Evolutionary conservation across 2,888 invertebrate species (phyloP), one percentile per base, ranked within the genome.

Genomic region (Drosophila pullipes): DNA sequence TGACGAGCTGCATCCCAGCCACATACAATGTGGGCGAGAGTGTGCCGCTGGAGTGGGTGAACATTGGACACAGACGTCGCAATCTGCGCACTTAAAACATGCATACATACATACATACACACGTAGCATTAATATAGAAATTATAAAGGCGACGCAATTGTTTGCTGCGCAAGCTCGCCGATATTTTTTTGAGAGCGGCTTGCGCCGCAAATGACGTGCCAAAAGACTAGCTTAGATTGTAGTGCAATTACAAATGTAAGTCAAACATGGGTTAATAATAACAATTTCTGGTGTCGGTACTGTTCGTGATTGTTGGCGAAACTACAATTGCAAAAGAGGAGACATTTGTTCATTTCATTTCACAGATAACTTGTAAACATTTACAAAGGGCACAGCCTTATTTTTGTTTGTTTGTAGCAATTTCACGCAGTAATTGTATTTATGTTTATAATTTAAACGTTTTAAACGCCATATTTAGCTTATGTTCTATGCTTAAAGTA

Each of bases 1-100:
- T 97, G 59, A 94, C 94, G 65, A 95, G 95, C 89, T 97, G 97
- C 76, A 74, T 76, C 18, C 78, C 85, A 33, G 58, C 85, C 44
- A 82, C 79, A 58, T 88, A 90, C 60, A 89, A 89, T 57, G 73
- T 85, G 35, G 88, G 80, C 44, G 84, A 87, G 41, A 89, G 89
- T 50, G 89, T 93, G 68, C 93, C 94, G 11, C 78, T 93, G 41
- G 93, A 93, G 81, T 94, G 93, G 93, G 78, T 90, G 44, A 93
- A 93, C 68, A 84, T 94, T 73, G 93, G 93, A 66, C 86, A 89
- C 60, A 91, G 91, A 73, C 90, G 92, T 68, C 92, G 93, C 77
- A 93, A 71, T 85, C 82, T 92, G 70, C 86, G 78, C 59, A 77
- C 91, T 72, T 92, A 89, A 84, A 57, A 49, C n/a, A 52, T 25